Percentiles rank a stretch among this genome's conserved stretches.
Evolutionary conservation across 53 echinoderm and acorn worm genomes (phyloP).

Genomic region (Stichopus horrens): DNA sequence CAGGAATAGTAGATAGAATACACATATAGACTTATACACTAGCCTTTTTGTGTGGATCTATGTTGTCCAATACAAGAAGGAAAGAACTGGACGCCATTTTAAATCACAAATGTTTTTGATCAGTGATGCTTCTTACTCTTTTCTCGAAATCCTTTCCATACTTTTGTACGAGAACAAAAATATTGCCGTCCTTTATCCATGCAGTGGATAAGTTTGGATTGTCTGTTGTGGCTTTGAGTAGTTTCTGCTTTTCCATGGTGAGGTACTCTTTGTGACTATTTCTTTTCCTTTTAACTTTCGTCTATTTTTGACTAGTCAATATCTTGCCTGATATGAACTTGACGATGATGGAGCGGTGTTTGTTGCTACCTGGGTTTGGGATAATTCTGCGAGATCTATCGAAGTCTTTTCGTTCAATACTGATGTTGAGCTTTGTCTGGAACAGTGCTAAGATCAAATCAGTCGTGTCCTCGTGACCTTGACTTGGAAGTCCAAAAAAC

Average conservation of each 20-base stretch:
- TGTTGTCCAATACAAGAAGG: no score
- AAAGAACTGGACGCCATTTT: constrained; percentile 4
- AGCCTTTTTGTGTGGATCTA: no score
- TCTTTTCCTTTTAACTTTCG: neutral
- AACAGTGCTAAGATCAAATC: neutral
- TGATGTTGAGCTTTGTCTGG: neutral
- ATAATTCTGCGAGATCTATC: neutral
- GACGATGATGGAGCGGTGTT: neutral
- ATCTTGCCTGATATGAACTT: neutral
- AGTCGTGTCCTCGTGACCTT: neutral
- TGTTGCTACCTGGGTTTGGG: neutral
- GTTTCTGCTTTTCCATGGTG: neutral
- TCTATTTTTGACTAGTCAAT: no score
- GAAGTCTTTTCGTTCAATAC: no score
- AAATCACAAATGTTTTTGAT: neutral
- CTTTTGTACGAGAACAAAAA: neutral
- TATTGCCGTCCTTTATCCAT: neutral
- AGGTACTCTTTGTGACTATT: neutral
- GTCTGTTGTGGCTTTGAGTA: no score
- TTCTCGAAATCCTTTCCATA: constrained; percentile 6
- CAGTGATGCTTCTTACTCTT: no score
- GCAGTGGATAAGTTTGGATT: no score
- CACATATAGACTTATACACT: no score
- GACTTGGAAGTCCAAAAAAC: neutral
- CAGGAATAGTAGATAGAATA: no score